Base-by-base conservation (phyloP, 2,888 invertebrate genomes). In the Chaitophorus viminalis region DNA sequence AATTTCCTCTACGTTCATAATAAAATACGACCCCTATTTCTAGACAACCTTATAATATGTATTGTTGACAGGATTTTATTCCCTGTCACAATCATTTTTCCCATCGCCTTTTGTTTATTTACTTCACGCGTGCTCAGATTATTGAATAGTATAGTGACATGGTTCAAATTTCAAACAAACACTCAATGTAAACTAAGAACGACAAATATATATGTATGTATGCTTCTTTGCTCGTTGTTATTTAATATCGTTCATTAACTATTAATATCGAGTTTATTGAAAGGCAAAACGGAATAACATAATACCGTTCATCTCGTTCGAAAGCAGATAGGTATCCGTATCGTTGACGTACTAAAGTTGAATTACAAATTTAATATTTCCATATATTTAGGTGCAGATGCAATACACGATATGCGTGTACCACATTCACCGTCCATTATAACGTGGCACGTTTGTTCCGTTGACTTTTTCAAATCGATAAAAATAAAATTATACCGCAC, bases 41-140 rank as follows among this genome's bases (percentile, higher is more conserved):
- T 65, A 65, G 65, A 68, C 65, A 29, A 36, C 78, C 33, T 6
- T 25, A 33, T 8, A 8, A 60, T 25, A 33, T 60, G 60, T 60
- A 79, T 65, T 79, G 78, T 36, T 60, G 60, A 79, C 65, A 39
- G 65, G 65, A 81, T 81, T 81, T 81, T 39, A 29, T 68, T 81
- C 39, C 39, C 65, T 65, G 79, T 81, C 29, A 39, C 65, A 29
- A 29, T 11, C 29, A 39, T 68, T 36, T 39, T n/a, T 81, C 39
- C 21, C n/a, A 39, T 29, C 65, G 39, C 25, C 39, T 65, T 68
- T 39, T 68, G 65, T 81, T 81, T 68, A 29, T 81, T 81, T 68
- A 39, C 29, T 81, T 65, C 39, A 68, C 65, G 60, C 78, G 33
- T 36, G 79, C 29, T 81, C 31, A 29, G 3, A 68, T n/a, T 39